These are phyloP conservation scores for Rhimphoctona megacephalus DNA, from an alignment of 2,888 invertebrate genomes.

Conservation along the genomic window DNA sequence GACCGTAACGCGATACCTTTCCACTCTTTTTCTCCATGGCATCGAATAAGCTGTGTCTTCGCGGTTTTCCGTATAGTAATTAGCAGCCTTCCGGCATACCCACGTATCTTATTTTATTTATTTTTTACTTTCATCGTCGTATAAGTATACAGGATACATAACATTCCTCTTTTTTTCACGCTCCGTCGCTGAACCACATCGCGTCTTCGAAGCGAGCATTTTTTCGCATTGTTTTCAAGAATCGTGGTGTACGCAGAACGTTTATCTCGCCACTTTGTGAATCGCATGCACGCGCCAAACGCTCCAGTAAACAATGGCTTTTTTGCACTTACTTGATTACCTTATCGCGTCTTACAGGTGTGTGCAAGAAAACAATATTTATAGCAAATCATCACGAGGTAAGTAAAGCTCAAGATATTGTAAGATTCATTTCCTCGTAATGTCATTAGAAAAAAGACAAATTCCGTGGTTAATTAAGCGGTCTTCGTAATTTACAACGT, in stretches of 20 bases:
- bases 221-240: constrained; percentile 42
- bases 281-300: constrained; percentile 26
- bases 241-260: constrained; percentile 8
- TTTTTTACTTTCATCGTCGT: constrained; percentile 14
- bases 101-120: constrained; percentile 13
- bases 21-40: constrained; percentile 2
- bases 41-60: constrained; percentile 41
- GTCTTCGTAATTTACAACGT: background rate
- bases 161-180: background rate
- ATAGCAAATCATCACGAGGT: background rate
- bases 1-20: constrained; percentile 1
- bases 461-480: background rate
- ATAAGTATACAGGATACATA: background rate
- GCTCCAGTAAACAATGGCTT: constrained; percentile 32
- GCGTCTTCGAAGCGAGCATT: background rate
- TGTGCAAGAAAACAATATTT: background rate
- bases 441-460: background rate
- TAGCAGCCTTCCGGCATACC: constrained; percentile 50
- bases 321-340: constrained; percentile 14
- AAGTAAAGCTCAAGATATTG: background rate
- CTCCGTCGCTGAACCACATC: background rate
- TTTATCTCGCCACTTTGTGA: constrained; percentile 3
- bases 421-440: background rate
- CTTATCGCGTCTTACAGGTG: background rate
- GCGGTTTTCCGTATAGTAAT: constrained; percentile 47